These are phyloP conservation scores for Gorilla gorilla DNA, from an alignment of 2,113 vertebrate species.

Conservation along the genomic window DNA sequence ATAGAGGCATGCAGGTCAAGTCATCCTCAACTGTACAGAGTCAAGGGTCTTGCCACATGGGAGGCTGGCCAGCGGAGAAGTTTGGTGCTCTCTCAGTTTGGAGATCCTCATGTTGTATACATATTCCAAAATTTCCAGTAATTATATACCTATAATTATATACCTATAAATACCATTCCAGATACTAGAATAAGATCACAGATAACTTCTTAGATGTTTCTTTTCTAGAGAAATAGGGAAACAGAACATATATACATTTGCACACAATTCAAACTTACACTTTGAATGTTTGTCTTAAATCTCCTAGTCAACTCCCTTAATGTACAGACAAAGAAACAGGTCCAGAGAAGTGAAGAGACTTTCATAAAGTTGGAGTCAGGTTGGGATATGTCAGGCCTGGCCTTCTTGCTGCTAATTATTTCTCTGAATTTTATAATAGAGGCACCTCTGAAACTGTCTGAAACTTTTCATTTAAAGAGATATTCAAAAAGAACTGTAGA, in stretches of 20 bases:
- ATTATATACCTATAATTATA: too few species aligned
- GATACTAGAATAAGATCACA: neutral
- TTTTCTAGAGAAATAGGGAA: neutral
- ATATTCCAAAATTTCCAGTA: too few species aligned
- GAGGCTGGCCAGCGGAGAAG: neutral
- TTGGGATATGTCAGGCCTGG: neutral
- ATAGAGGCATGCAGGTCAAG: neutral
- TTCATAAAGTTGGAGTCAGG: neutral
- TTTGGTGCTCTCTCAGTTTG: neutral
- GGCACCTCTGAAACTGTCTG: neutral
- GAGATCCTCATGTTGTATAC: neutral
- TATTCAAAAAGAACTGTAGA: neutral
- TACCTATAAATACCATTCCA: neutral
- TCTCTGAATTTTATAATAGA: neutral
- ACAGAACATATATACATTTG: neutral
- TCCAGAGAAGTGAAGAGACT: neutral
- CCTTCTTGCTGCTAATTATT: neutral
- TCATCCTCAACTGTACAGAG: neutral
- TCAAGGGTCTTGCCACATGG: neutral
- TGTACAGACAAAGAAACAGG: neutral
- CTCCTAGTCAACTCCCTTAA: neutral
- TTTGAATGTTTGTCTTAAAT: neutral
- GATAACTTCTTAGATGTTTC: neutral
- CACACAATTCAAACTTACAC: neutral
- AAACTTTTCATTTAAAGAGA: neutral